Percentiles rank a stretch among this genome's conserved stretches.
Conservation (phyloP, 2,888 invertebrate species). For the Spisula subtruncata region DNA sequence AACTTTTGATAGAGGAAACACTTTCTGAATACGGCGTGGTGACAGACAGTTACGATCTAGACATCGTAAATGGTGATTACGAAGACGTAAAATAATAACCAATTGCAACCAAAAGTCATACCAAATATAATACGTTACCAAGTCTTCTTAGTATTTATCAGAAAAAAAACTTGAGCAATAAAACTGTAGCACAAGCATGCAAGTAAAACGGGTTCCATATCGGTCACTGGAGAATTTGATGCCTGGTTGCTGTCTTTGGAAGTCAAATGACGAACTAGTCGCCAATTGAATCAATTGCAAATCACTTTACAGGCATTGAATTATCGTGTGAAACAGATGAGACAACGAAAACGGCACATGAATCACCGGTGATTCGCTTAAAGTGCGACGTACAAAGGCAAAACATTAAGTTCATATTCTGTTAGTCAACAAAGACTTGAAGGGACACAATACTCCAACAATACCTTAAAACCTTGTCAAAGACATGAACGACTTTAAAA, state of each 20-base stretch:
- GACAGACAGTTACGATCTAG: slow-evolving; percentile 4
- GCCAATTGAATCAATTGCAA: too few relatives aligned
- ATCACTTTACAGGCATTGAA: too few relatives aligned
- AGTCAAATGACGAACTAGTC: too few relatives aligned
- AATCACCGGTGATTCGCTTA: not conserved
- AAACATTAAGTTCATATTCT: not conserved
- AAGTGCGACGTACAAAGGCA: not conserved
- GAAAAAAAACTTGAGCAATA: too few relatives aligned
- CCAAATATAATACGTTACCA: not conserved
- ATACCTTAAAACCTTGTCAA: not conserved
- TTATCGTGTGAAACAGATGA: not conserved
- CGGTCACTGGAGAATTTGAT: too few relatives aligned
- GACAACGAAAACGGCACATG: not conserved
- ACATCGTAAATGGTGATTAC: slow-evolving; percentile 16
- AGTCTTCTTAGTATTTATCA: not conserved
- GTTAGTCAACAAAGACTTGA: not conserved
- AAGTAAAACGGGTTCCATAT: too few relatives aligned
- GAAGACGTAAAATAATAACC: not conserved
- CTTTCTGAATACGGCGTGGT: not conserved
- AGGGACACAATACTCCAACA: not conserved
- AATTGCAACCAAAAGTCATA: not conserved
- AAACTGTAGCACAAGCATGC: too few relatives aligned
- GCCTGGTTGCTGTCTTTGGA: too few relatives aligned
- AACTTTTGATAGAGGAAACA: not conserved
- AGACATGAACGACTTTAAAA: not conserved